Percentiles rank a stretch among this genome's conserved stretches.
Evolutionary conservation across 2,113 vertebrate species (phyloP).

Genomic region (Corvus hawaiiensis): DNA sequence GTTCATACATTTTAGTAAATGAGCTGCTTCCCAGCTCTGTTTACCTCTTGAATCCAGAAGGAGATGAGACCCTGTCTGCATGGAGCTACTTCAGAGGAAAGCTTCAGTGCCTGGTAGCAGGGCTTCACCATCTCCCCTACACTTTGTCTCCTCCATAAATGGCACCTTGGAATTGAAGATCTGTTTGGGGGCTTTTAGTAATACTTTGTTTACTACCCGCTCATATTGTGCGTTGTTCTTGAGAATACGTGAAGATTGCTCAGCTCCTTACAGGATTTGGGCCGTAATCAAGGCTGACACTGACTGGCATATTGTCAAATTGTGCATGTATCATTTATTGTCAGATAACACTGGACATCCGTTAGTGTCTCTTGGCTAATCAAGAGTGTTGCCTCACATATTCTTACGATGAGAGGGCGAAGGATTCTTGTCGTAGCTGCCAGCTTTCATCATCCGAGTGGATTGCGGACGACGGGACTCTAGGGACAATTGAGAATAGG

Average conservation of each 20-base stretch:
- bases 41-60: slow-evolving; percentile 16
- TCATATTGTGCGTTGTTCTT: background rate
- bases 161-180: background rate
- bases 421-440: slow-evolving; percentile 29
- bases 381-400: slow-evolving; percentile 39
- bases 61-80: slow-evolving; percentile 1
- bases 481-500: slow-evolving; percentile 27
- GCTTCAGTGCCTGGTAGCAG: slow-evolving; percentile 2
- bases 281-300: slow-evolving; percentile 51
- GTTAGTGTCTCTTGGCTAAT: slow-evolving; percentile 58
- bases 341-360: slow-evolving; percentile 47
- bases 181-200: slow-evolving; percentile 26
- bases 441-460: slow-evolving; percentile 30
- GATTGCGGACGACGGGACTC: background rate
- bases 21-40: slow-evolving; percentile 11
- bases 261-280: slow-evolving; percentile 58
- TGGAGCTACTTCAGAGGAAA: slow-evolving; percentile 36
- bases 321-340: slow-evolving; percentile 20
- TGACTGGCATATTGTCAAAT: slow-evolving; percentile 58
- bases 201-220: background rate
- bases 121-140: slow-evolving; percentile 5
- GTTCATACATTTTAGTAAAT: background rate
- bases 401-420: slow-evolving; percentile 9
- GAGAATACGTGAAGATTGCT: slow-evolving; percentile 33
- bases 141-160: background rate